Conservation (phyloP, 2,113 vertebrate species). For the Notiomystis cincta region DNA sequence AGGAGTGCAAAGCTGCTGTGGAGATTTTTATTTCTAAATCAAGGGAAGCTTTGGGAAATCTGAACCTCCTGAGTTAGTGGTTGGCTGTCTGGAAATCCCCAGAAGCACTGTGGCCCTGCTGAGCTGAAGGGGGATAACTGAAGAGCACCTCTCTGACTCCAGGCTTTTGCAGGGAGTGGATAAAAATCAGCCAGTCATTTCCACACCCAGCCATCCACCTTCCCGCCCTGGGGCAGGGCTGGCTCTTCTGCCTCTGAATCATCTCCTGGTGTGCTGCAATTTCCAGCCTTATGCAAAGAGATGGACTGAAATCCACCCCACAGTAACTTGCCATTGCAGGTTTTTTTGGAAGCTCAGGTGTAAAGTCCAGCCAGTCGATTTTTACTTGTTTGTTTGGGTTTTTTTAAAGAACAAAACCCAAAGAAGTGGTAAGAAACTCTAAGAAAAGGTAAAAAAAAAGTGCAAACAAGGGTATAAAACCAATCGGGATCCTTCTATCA, state of each 20-base stretch:
- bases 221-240: not conserved
- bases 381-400: not conserved
- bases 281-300: not conserved
- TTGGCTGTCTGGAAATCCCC: not conserved
- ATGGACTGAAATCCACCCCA: not conserved
- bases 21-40: not conserved
- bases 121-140: rapidly evolving
- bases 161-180: not conserved
- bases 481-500: not conserved
- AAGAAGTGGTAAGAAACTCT: not conserved
- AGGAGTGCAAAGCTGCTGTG: not conserved
- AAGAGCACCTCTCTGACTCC: not conserved
- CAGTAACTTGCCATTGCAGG: not conserved
- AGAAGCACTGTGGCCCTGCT: not conserved
- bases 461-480: not conserved
- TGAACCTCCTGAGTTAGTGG: not conserved
- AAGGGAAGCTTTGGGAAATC: not conserved
- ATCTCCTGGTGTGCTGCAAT: not conserved
- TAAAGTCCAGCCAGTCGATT: not conserved
- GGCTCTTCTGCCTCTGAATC: conserved; percentile 13
- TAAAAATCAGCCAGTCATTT: not conserved
- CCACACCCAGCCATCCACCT: not conserved
- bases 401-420: not conserved
- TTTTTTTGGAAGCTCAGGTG: not conserved
- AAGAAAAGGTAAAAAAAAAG: not conserved